Base-by-base conservation (phyloP, 2,113 vertebrate species). In the Recurvirostra avosetta region DNA sequence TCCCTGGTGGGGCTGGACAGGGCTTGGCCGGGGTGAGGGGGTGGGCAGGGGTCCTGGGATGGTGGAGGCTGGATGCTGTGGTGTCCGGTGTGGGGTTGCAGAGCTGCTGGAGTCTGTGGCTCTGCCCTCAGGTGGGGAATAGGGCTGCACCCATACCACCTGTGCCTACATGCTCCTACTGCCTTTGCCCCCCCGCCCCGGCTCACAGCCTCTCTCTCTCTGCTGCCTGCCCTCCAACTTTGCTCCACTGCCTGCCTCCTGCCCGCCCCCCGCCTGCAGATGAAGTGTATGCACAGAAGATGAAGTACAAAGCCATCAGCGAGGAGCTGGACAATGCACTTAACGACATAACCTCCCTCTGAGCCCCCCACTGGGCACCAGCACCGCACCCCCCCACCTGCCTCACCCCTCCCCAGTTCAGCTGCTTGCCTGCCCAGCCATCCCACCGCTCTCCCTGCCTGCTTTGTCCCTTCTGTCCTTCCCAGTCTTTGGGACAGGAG, bases 261-360 rank as follows among this genome's bases (percentile, higher is more conserved):
- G 13, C 43, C n/a, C 50, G 16, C 50, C 27, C 53, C 75, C 92
- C 21, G 6, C 83, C 88, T 79, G n/a, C 83, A 62, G 61, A 62
- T 1, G 61, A 62, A 62, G 61, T 62, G 61, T 62, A 62, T 62
- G 59, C 59, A 15, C 59, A 62, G 59, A 62, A 62, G 59, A 62
- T 62, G 59, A 62, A 62, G 59, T 62, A 62, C 59, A 62, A 62
- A 97, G 99, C 99, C 97, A 99, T 99, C 96, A 99, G 99, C 5
- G 99, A 99, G 98, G 99, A 99, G 98, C 98, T 99, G 97, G 99
- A 99, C 97, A 98, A 99, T 98, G 99, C 99, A 49, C 99, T 99
- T 94, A 99, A 99, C 2, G 99, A 99, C 98, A 99, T 99, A 98
- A 99, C 99, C 66, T 99, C 99, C 59, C 98, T 99, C 97, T 99